These are phyloP conservation scores for Heterodera schachtii DNA, from an alignment of 1,140 invertebrate species.

Conservation along the genomic window DNA sequence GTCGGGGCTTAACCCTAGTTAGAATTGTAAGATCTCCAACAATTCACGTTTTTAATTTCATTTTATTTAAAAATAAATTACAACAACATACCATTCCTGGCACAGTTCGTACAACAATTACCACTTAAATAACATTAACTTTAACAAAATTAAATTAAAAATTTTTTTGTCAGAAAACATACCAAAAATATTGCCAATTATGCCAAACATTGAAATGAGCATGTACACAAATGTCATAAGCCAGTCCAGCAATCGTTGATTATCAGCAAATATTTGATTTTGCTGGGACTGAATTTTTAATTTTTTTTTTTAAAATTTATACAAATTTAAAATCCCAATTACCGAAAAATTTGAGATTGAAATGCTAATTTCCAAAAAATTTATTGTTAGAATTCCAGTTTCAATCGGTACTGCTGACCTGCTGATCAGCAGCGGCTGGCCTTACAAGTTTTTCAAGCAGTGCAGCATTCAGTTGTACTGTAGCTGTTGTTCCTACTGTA, in stretches of 20 bases:
- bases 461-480: background rate
- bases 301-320: too few relatives aligned
- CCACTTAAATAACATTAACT: constrained; percentile 58
- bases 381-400: too few relatives aligned
- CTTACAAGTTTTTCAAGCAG: background rate
- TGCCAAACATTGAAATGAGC: constrained; percentile 70
- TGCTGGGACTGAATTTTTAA: background rate
- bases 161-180: background rate
- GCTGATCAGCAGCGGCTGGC: background rate
- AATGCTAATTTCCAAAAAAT: too few relatives aligned
- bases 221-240: constrained; percentile 71
- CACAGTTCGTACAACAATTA: constrained; percentile 64
- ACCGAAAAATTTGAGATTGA: too few relatives aligned
- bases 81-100: constrained; percentile 56
- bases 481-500: background rate
- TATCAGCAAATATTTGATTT: background rate
- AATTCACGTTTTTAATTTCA: too few relatives aligned
- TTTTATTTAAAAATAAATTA: too few relatives aligned
- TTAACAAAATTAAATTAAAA: background rate
- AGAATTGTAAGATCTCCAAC: too few relatives aligned
- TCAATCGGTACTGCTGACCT: too few relatives aligned
- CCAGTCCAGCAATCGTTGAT: background rate
- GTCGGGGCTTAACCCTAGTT: too few relatives aligned
- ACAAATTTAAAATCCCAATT: too few relatives aligned
- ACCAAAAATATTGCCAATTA: constrained; percentile 69